Evolutionary conservation across 1,140 invertebrate genomes (phyloP), one percentile per base, ranked within the genome.

Genomic region (Drosophila ogumai): DNA sequence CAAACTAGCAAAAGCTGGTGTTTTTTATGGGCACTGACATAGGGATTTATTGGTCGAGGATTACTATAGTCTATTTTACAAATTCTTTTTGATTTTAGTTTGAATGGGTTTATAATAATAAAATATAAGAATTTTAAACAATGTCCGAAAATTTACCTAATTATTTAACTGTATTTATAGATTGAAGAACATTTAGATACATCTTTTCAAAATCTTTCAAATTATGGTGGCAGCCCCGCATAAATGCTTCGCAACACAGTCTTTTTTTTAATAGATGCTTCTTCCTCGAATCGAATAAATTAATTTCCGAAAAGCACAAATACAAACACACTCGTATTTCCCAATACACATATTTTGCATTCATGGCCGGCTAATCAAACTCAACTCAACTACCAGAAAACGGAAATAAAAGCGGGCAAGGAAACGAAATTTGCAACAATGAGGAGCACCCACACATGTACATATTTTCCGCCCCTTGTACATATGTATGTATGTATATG

Each of bases 341-440:
- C 43, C 43, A 44, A 49, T 49, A 19, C 34, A 65, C 54, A 65
- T 41, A 50, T 75, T 46, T 64, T 58, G 10, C 25, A 34, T 57
- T 65, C 50, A 57, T 41, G 44, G 31, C 19, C 41, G 47, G 61
- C 74, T 67, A 76, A 76, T 76, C 73, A 76, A 76, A 58, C 61
- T 52, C 44, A 76, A 47, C 61, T 54, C 40, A 59, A 72, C 65
- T 57, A 32, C 55, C 38, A 41, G 36, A 59, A 43, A 59, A 73
- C 61, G 61, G 47, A 67, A 67, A 66, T 69, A 76, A 52, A 59
- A 49, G 74, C 61, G 46, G 54, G 43, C 46, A 67, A 50, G 66
- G 52, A 66, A 76, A 67, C 72, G 10, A 41, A 75, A 67, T 66
- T 59, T 76, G 72, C 73, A 67, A 76, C 73, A 75, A 65, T 75